Evolutionary conservation across 1,140 invertebrate species (phyloP), one percentile per base, ranked within the genome.

Genomic region (Macrostomum lignano): DNA sequence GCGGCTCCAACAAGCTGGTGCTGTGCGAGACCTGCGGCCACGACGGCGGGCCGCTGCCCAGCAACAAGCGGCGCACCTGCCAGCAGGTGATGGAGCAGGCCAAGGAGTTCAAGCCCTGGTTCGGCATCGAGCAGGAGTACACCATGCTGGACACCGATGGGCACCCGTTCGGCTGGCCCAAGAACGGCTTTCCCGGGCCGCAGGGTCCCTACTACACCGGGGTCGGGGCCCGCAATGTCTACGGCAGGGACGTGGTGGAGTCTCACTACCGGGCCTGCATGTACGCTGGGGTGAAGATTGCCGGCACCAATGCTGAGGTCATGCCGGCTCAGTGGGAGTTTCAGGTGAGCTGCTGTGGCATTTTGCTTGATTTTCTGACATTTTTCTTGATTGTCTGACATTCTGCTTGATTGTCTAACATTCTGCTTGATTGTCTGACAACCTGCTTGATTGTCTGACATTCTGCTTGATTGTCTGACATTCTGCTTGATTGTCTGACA

Each of bases 241-340:
- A 38, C 37, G 86, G 76, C 1, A 65, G 86, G 17, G 82, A 93
- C 55, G 71, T 94, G 34, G 74, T 84, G 22, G 79, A 86, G 51
- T 72, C 76, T 13, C 79, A 86, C 38, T 64, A 64, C 45, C 44
- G 49, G 21, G 59, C 61, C 3, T 58, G 57, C 45, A 60, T 91
- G 2, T 88, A 77, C 48, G 74, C 81, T 33, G 82, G 81, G 9
- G 65, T 91, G 24, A 70, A 73, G 26, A 71, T 93, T 36, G 67
- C 71, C 34, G 82, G 82, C 13, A 76, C 71, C 9, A 88, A 91
- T 50, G 79, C 78, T 2, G 82, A 88, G 51, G 81, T 84, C 6
- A 82, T 84, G 70, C 77, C 77, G 3, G 71, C 74, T 14, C 76
- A 58, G 52, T 60, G 58, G 52, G 56, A 62, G 45, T 63, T 35